Percentiles rank a stretch among this genome's conserved stretches.
Evolutionary conservation across 2,797 vertebrate genomes (phyloP).

Genomic region (Darevskia mixta): DNA sequence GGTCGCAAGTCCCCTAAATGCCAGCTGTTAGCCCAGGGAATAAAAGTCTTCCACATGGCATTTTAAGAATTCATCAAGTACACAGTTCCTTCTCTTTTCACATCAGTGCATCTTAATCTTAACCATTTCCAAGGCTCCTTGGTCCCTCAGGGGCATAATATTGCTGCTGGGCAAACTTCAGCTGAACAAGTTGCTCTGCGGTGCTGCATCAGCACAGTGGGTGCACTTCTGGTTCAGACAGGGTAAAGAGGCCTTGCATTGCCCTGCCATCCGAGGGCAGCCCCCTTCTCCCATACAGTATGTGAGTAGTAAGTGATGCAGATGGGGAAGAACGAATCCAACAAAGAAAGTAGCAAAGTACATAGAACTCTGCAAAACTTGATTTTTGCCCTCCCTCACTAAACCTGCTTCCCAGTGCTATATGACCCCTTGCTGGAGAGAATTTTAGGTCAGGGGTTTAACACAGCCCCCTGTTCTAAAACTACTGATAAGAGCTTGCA

Average conservation of each 20-base stretch:
- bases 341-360: neutral
- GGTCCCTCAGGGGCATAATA: conserved; percentile 6
- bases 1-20: neutral
- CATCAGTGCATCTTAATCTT: neutral
- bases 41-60: conserved; percentile 53
- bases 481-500: neutral
- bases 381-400: neutral
- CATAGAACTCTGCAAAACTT: neutral
- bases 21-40: neutral
- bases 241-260: neutral
- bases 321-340: too few species aligned
- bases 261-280: neutral
- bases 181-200: neutral
- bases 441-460: neutral
- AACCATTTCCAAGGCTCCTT: neutral
- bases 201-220: neutral
- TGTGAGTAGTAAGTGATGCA: neutral
- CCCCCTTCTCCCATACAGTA: neutral
- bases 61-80: neutral
- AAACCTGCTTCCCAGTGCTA: neutral
- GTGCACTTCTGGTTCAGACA: neutral
- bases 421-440: neutral
- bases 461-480: neutral
- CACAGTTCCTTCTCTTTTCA: neutral
- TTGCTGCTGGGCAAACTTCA: neutral